Percentiles rank a stretch among this genome's conserved stretches.
These are phyloP conservation scores for Phocoena phocoena DNA, from an alignment of 2,113 vertebrate genomes.

Conservation along the genomic window DNA sequence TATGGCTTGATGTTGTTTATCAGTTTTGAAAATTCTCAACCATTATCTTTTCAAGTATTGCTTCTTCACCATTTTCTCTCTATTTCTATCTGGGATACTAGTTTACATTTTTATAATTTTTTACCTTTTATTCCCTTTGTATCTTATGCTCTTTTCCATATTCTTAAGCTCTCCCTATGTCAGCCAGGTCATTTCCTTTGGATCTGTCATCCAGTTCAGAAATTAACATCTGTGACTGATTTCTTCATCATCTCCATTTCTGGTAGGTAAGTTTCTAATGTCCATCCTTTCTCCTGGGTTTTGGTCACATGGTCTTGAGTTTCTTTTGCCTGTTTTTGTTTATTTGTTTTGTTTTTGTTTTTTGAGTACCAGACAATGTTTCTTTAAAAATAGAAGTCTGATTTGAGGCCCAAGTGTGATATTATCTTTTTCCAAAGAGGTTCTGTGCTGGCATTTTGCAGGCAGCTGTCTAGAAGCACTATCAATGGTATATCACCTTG, in stretches of 20 bases:
- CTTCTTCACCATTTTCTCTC: background rate
- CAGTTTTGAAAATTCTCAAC: background rate
- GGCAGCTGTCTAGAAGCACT: background rate
- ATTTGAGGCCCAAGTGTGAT: background rate
- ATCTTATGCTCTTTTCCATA: background rate
- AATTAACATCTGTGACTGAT: background rate
- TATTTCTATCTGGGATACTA: background rate
- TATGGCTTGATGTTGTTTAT: background rate
- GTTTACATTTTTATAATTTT: background rate
- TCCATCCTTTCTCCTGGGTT: background rate
- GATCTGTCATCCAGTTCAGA: background rate
- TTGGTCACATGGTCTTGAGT: background rate
- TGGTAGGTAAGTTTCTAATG: background rate
- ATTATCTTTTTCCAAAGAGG: background rate
- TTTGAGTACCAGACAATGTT: background rate
- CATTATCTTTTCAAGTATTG: background rate
- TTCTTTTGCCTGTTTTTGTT: background rate
- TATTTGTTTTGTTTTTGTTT: background rate
- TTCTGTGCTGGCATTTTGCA: background rate
- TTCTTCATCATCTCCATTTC: background rate
- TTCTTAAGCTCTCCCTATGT: background rate
- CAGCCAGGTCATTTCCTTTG: background rate
- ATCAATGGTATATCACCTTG: background rate
- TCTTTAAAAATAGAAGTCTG: background rate
- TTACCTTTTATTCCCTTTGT: background rate